Evolutionary conservation across 2,797 vertebrate species (phyloP), one percentile per base, ranked within the genome.

Genomic region (Coendou prehensilis): DNA sequence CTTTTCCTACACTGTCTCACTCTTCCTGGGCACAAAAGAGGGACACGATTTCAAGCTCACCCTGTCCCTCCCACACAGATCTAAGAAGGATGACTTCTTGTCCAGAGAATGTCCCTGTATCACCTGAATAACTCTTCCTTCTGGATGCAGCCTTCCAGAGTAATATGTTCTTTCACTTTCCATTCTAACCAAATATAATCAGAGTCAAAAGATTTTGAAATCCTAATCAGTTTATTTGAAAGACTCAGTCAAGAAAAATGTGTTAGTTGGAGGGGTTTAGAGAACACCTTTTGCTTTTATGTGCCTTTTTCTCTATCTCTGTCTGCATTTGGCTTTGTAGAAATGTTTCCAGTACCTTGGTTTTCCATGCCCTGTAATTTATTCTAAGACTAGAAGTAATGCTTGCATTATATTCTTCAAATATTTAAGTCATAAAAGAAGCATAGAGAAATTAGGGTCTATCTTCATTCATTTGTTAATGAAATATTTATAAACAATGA

Each of bases 401-500:
- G 6, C 2, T 93, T 81, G 50, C 30, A 3, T 73, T n/a, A 15
- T 30, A 67, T 71, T 73, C 18, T 18, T 71, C n/a, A 93, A 56
- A 86, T 1, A 78, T 5, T 61, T 93, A 83, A 71, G 9, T 9
- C 11, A 88, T 89, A 41, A 86, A 88, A 75, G 18, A 76, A 89
- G 2, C 26, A 78, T 28, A 33, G 9, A 41, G 50, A 15, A 71
- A 76, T 91, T 45, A 33, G 0, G 5, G 86, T 92, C 9, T 92
- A 2, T 93, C 84, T 52, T 76, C 7, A 63, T 86, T 52, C 10
- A 54, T 22, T 96, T 30, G 54, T 76, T 93, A 15, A 50, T 9
- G 22, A 97, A 79, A 79, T 79, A 93, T n/a, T 89, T 79, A 75
- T 56, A 89, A 88, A 1, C 56, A 45, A 50, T 89, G 0, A 28